phyloP scores from a whole-genome alignment of 2,888 invertebrate genomes.

The Disparrhopalites patrizii region DNA sequence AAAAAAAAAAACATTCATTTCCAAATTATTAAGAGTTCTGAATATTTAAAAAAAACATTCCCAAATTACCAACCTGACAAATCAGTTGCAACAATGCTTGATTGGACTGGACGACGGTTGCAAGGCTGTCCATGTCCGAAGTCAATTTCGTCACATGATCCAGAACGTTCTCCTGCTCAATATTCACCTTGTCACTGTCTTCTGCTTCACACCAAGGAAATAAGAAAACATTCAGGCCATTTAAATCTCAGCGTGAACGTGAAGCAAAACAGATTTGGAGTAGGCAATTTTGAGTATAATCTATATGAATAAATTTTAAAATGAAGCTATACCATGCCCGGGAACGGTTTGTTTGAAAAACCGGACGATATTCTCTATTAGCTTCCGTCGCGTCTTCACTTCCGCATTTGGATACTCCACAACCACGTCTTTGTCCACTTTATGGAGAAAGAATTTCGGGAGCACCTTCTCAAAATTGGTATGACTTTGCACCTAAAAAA shows the following conservation, averaged over 20 bases:
- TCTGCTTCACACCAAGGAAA: neutral
- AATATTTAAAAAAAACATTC: no score
- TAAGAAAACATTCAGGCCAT: no score
- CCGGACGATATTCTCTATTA: neutral
- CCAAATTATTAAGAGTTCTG: no score
- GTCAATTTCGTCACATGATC: neutral
- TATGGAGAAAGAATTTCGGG: constrained; percentile 8
- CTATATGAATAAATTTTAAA: neutral
- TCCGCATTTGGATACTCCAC: constrained; percentile 13
- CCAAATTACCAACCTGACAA: constrained; percentile 3
- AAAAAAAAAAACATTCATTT: no score
- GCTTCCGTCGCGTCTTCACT: neutral
- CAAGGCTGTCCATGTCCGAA: neutral
- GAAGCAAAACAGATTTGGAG: no score
- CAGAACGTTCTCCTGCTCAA: neutral
- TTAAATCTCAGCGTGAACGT: no score
- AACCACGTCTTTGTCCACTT: constrained; percentile 6
- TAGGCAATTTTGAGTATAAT: neutral
- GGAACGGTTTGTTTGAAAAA: neutral
- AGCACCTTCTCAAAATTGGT: constrained; percentile 11
- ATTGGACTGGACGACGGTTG: neutral
- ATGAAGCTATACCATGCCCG: neutral
- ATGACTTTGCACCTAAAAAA: constrained; percentile 12
- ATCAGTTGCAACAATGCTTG: constrained; percentile 3
- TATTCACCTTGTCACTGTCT: neutral